Base-by-base conservation (phyloP, 1,140 invertebrate genomes). In the Propsilocerus akamusi region DNA sequence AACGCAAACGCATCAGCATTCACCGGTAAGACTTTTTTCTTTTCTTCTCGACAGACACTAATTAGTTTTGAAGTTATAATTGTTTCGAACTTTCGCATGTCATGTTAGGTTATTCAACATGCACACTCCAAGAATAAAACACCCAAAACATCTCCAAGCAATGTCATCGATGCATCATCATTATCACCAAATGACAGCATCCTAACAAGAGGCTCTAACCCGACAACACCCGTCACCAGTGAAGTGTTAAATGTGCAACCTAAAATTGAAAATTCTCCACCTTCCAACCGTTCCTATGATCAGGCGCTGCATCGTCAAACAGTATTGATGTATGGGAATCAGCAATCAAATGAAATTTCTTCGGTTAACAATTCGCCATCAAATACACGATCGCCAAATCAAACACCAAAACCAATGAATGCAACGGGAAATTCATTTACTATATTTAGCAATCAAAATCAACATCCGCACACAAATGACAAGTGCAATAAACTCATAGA, bases 251-350 rank as follows among this genome's bases (percentile, higher is more conserved):
- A 60, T 30, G 55, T 58, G 55, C 65, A 53, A 47, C 54, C 62
- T 47, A 57, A 68, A 57, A 52, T 68, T 52, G 58, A 67, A 65
- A 37, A 69, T 60, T 52, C 60, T 0, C 53, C 56, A 8, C 22
- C 34, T 20, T 57, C 58, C 12, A 24, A n/a, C 5, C 60, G 65
- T 53, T 72, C 72, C 51, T 70, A 77, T 54, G 68, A 75, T 52
- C 75, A 80, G 49, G 68, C 73, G 23, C 77, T 79, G 0, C 34
- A 41, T 41, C 68, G 86, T 20, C 85, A 90, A 65, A 90, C 86
- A 1, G 86, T 90, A 14, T 71, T 90, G 3, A 88, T 88, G 86
- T 88, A 85, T 84, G 85, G 84, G 57, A 59, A 56, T 41, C 65
- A 46, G 47, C 22, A 51, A 53, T 57, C 59, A 41, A 58, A 59